phyloP scores from a whole-genome alignment of 2,888 invertebrate species.

The Glaucopsyche alexis region DNA sequence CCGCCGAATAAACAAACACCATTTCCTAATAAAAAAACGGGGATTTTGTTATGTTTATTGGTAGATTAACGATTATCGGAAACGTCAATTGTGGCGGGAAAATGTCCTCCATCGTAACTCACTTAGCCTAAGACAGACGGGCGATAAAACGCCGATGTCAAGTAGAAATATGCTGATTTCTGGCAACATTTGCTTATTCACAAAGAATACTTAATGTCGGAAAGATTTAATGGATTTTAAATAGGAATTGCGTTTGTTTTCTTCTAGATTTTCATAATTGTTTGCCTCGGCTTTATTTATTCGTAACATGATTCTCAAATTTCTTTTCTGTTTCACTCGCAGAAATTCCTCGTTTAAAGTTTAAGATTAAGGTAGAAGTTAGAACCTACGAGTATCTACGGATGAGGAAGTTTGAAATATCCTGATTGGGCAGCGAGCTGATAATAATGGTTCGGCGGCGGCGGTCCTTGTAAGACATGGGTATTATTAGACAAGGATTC shows the following conservation, averaged over 20 bases:
- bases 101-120: constrained; percentile 40
- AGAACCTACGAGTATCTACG: not conserved
- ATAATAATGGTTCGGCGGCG: no score
- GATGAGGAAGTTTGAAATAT: not conserved
- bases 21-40: not conserved
- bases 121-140: constrained; percentile 38
- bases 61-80: constrained; percentile 34
- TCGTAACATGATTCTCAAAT: not conserved
- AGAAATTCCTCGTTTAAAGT: not conserved
- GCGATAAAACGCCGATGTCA: constrained; percentile 42
- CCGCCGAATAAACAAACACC: not conserved
- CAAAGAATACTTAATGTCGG: constrained; percentile 3
- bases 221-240: constrained; percentile 2
- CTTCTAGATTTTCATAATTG: constrained; percentile 5
- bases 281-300: not conserved
- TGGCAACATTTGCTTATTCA: not conserved
- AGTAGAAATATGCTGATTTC: constrained; percentile 42
- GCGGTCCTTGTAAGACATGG: no score
- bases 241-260: not conserved
- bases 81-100: constrained; percentile 38
- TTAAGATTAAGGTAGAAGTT: no score
- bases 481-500: no score
- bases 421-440: not conserved
- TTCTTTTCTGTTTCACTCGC: not conserved
- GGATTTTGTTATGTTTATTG: constrained; percentile 21